Conservation (phyloP, 1,140 invertebrate species). For the Dendrolimus kikuchii region DNA sequence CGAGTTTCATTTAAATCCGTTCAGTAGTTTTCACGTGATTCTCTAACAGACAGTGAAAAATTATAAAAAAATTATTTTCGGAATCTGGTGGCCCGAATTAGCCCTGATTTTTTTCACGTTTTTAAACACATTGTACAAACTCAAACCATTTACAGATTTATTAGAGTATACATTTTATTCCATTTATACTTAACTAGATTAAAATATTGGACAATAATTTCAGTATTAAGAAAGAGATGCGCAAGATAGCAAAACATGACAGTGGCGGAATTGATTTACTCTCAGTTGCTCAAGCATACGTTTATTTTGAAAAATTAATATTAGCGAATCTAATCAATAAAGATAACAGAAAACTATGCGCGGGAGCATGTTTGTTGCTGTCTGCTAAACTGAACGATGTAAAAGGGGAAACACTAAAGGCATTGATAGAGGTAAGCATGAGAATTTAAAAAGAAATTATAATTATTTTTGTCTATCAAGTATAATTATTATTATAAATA, state of each 20-base stretch:
- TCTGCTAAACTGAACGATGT: slow-evolving; percentile 98
- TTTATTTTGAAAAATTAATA: slow-evolving; percentile 98
- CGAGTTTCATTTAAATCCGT: too few relatives aligned
- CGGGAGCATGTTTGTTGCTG: slow-evolving; percentile 93
- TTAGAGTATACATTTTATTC: too few relatives aligned
- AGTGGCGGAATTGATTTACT: slow-evolving; percentile 87
- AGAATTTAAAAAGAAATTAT: too few relatives aligned
- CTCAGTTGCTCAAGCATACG: slow-evolving; percentile 96
- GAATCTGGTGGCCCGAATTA: too few relatives aligned
- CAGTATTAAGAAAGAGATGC: slow-evolving; percentile 96
- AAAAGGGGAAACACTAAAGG: slow-evolving; percentile 89
- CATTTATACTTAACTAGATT: too few relatives aligned
- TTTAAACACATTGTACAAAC: too few relatives aligned
- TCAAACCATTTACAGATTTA: too few relatives aligned
- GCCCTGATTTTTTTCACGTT: too few relatives aligned
- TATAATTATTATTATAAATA: slow-evolving; percentile 1
- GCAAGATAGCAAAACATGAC: slow-evolving; percentile 92
- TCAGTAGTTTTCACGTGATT: too few relatives aligned
- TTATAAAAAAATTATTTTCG: too few relatives aligned
- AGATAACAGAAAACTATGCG: slow-evolving; percentile 95
- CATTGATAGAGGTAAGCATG: slow-evolving; percentile 85
- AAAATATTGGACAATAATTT: slow-evolving; percentile 12
- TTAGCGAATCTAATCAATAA: slow-evolving; percentile 94
- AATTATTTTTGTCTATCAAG: too few relatives aligned
- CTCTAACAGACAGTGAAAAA: too few relatives aligned